Percentiles rank a stretch among this genome's conserved stretches.
phyloP scores from a whole-genome alignment of 1,140 invertebrate genomes.

The Lepidurus apus region DNA sequence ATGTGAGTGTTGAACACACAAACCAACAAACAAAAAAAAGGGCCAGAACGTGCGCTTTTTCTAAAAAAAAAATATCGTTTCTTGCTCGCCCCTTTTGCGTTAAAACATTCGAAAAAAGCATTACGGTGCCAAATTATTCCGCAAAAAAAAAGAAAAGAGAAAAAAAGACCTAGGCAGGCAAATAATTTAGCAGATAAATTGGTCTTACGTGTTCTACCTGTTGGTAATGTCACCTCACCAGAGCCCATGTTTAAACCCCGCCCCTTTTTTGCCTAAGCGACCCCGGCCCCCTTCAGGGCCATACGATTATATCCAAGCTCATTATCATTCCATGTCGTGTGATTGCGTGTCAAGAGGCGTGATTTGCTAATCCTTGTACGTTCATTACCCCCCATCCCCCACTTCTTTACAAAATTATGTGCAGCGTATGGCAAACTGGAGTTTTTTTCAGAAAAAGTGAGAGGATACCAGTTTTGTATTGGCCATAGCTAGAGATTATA shows the following conservation, averaged over 20 bases:
- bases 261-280: neutral
- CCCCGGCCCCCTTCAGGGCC: neutral
- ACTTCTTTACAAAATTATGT: neutral
- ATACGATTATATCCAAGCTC: neutral
- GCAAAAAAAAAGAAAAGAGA: neutral
- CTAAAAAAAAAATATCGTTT: neutral
- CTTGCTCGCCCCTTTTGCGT: neutral
- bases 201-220: neutral
- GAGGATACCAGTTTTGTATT: neutral
- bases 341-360: neutral
- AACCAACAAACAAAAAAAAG: neutral
- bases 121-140: constrained; percentile 14
- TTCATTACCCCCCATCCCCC: neutral
- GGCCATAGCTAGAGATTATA: neutral
- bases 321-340: constrained; percentile 12
- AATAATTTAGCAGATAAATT: neutral
- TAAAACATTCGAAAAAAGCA: neutral
- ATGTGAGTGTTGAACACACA: neutral
- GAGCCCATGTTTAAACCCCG: neutral
- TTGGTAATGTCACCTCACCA: neutral
- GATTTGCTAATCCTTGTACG: neutral
- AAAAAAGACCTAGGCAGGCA: neutral
- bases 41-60: neutral
- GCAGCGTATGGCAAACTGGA: no score
- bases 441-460: no score